Base-by-base conservation (phyloP, 1,140 invertebrate species). In the Aplysia californica region DNA sequence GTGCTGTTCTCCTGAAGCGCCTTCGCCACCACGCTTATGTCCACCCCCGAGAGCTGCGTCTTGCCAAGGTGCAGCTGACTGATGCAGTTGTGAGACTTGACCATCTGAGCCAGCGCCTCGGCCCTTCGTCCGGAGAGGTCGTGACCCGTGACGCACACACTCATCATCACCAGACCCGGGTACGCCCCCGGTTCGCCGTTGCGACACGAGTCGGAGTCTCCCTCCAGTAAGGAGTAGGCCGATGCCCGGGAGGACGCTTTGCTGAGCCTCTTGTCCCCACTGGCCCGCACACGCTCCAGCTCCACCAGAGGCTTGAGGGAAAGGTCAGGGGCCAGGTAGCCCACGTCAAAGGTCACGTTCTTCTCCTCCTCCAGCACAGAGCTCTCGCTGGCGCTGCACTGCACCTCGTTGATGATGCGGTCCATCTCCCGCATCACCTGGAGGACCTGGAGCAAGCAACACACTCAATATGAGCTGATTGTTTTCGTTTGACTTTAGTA, bases 31-130 rank as follows among this genome's bases (percentile, higher is more conserved):
- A 80, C 76, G 2, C 71, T 79, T 39, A 87, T 77, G 61, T 87
- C 86, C 21, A 58, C 72, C 50, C 85, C 84, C 0, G 55, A 74
- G 23, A 87, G 72, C 59, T 84, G 83, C 10, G 86, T 87, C 69
- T 87, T 87, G 5, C 86, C 86, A 20, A 86, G 78, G 38, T 80
- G 79, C 20, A 87, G 75, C 74, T 86, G 85, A 50, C 85, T 71
- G 65, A 87, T 85, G 59, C 86, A 85, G 33, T 80, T 69, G 58
- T 85, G 79, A 23, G 79, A 80, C 65, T 71, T 75, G 6, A 87
- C 68, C 23, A 87, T 75, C 18, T 69, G 61, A 10, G 82, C 80
- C 31, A 87, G 74, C 10, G 81, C 79, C 61, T 80, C 75, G 18
- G 84, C 76, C 36, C 84, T 72, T 29, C 80, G 67, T 18, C 82